Base-by-base conservation (phyloP, 2,113 vertebrate species). In the Archocentrus centrarchus region DNA sequence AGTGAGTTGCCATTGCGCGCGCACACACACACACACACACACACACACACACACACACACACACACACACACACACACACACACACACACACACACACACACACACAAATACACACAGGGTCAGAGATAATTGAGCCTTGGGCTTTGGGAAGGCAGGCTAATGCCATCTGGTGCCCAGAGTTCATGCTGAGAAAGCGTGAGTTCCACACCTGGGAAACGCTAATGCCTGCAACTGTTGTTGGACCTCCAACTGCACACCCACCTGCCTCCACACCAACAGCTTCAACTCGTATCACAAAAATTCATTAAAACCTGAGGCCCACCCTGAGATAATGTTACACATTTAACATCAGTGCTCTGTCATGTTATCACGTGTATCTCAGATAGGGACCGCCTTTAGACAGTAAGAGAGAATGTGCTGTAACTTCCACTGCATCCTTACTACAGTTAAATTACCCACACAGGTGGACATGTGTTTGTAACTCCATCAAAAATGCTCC, bases 151-250 rank as follows among this genome's bases (percentile, higher is more conserved):
- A 80, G 81, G 66, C 59, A 32, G 39, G 55, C 68, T 53, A 20
- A 61, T 81, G 86, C 93, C 93, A 94, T 94, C 92, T 95, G 94
- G 87, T 91, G 85, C 77, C 88, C 83, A 17, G 86, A 50, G 76
- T 59, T 85, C 93, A 84, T 20, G 90, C 93, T 94, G 93, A 62
- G 94, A 85, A 82, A 44, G 88, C 66, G 68, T 86, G 91, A 88
- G 85, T 78, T 68, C 87, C 87, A 92, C 93, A 94, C 93, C 94
- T 94, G 93, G 89, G 91, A 85, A 87, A 89, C 17, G 17, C 61
- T 64, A 58, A 86, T 30, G 87, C 92, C 90, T 87, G 85, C 84
- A 91, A 92, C 89, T 77, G 89, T 86, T 84, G 83, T 85, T 2
- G 60, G 90, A 91, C 90, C 93, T 89, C 92, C 93, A 20, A 89